Percentiles rank a stretch among this genome's conserved stretches.
phyloP scores from a whole-genome alignment of 92 coral and sea anemone genomes.

The Phenganax stokvisi region DNA sequence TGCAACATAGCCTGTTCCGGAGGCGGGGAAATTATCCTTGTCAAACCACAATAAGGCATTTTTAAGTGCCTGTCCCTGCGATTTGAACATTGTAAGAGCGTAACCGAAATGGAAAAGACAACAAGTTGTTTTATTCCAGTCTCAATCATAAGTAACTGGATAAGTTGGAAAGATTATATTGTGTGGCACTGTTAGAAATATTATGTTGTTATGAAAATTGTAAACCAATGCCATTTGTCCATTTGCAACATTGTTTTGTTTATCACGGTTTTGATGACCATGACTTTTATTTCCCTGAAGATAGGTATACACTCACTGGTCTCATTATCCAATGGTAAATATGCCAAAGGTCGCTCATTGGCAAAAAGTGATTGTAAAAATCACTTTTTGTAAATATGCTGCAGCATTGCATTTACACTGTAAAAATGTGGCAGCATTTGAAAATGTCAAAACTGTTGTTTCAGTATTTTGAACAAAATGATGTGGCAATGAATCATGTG shows the following conservation, averaged over 20 bases:
- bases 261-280: conserved; percentile 1
- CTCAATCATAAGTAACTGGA: not conserved
- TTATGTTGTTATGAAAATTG: not conserved
- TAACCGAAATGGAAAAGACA: too few species aligned
- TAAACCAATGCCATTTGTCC: not conserved
- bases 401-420: too few species aligned
- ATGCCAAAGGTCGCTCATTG: not conserved
- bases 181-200: not conserved
- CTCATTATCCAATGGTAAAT: not conserved
- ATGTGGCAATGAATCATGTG: too few species aligned
- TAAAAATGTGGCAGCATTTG: too few species aligned
- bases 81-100: conserved; percentile 11
- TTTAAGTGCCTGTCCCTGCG: conserved; percentile 38
- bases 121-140: not conserved
- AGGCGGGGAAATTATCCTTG: conserved; percentile 1
- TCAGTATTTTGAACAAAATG: too few species aligned
- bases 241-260: not conserved
- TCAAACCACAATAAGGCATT: conserved; percentile 25
- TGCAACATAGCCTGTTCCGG: conserved; percentile 40
- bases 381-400: too few species aligned
- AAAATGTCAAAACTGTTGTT: too few species aligned
- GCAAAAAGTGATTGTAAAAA: too few species aligned
- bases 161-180: not conserved
- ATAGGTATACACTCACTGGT: not conserved
- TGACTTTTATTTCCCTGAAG: not conserved